Base-by-base conservation (phyloP, 2,888 invertebrate species). In the Sphaerophoria taeniata region DNA sequence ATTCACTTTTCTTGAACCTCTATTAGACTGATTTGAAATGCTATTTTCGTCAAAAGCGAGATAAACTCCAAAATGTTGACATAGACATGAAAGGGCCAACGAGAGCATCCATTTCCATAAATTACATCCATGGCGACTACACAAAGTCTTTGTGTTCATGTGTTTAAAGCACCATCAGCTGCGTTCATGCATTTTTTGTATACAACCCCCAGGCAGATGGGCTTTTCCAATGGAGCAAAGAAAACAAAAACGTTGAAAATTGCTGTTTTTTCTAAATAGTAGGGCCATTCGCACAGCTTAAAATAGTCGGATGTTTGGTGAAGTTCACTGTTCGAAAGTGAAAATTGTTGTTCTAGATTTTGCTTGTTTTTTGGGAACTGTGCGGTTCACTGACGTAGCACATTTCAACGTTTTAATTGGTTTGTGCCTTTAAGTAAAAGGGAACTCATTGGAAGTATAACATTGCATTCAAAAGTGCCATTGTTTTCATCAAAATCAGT, bases 291-390 rank as follows among this genome's bases (percentile, higher is more conserved):
- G 58, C 72, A 75, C 61, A 67, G 53, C 49, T 12, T 55, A 58
- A 73, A 49, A 70, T 55, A 72, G 76, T 53, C 74, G 7, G 24
- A n/a, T 39, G 51, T 0, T 9, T 53, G 63, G 61, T 84, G 84
- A 84, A 84, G 84, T 84, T 84, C 84, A 84, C 67, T 84, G 84
- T 45, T 74, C 80, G 69, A 53, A 79, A 53, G 79, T 61, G 36
- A 80, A 24, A 24, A 24, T 24, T 24, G 24, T 24, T 24, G 24
- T 24, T 24, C 24, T 24, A 24, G 24, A 24, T 24, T 24, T 24
- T 24, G 24, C 24, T 24, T 24, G 24, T 24, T 24, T 69, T 24
- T 65, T 36, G 49, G 47, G 11, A 79, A 16, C 49, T 53, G 16
- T 6, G 16, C 45, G 51, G 53, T 53, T 36, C 4, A 12, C 34